Conservation (phyloP, 2,113 vertebrate species). For the Papio anubis region DNA sequence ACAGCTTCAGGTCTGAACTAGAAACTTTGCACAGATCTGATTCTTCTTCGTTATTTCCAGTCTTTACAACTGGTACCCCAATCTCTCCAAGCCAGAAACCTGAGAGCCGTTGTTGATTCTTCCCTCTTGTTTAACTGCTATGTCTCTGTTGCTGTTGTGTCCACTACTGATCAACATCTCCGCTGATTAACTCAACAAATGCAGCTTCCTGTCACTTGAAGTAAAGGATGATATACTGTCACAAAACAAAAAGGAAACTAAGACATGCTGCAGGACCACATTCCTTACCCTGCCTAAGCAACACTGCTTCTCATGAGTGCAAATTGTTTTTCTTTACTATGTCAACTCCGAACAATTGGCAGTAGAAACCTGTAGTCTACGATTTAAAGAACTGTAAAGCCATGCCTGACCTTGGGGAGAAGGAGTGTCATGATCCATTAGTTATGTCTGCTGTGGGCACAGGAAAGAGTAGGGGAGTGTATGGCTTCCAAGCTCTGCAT, state of each 20-base stretch:
- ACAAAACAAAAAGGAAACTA: not conserved
- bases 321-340: not conserved
- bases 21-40: not conserved
- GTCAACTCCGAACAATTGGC: not conserved
- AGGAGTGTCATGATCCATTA: not conserved
- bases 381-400: not conserved
- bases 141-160: not conserved
- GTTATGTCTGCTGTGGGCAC: not conserved
- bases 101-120: not conserved
- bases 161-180: not conserved
- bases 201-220: not conserved
- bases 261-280: not conserved
- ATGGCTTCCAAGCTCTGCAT: not conserved
- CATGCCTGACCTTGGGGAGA: not conserved
- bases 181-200: not conserved
- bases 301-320: not conserved
- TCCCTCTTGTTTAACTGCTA: not conserved
- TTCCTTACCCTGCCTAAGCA: too few species aligned
- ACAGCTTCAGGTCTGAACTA: accelerated
- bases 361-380: not conserved
- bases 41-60: not conserved
- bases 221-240: not conserved
- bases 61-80: not conserved
- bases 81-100: not conserved
- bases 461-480: accelerated